These are phyloP conservation scores for Girardinus metallicus DNA, from an alignment of 2,797 vertebrate species.

Conservation along the genomic window DNA sequence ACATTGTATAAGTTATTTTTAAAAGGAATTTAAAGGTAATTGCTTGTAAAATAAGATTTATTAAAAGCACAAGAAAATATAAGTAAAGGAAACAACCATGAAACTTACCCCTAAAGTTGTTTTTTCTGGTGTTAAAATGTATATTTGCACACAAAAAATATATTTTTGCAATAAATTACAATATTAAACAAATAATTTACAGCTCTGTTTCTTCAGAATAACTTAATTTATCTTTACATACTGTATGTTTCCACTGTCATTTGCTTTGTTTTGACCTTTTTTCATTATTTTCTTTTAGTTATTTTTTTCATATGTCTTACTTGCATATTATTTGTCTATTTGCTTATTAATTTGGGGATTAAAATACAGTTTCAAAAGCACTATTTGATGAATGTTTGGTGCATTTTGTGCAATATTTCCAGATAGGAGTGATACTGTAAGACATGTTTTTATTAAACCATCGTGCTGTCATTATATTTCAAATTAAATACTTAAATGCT, in stretches of 20 bases:
- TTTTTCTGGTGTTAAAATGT: neutral
- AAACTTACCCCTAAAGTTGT: neutral
- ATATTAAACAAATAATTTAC: neutral
- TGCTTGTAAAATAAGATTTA: neutral
- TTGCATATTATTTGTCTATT: neutral
- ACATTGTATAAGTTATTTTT: neutral
- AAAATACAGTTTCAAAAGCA: neutral
- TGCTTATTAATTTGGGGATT: neutral
- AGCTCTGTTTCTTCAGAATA: neutral
- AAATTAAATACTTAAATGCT: neutral
- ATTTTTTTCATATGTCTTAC: neutral
- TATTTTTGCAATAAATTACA: neutral
- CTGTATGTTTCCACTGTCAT: neutral
- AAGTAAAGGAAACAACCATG: neutral
- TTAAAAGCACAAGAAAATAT: neutral
- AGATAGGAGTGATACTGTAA: neutral
- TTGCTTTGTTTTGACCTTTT: neutral
- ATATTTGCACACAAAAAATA: neutral
- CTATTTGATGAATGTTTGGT: neutral
- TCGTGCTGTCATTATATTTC: neutral
- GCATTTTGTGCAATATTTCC: neutral
- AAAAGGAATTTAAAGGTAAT: neutral
- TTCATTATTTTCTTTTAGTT: neutral
- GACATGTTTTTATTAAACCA: neutral
- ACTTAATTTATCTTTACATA: neutral